Evolutionary conservation across 2,797 vertebrate genomes (phyloP).

Genomic region (Poeciliopsis presidionis): DNA sequence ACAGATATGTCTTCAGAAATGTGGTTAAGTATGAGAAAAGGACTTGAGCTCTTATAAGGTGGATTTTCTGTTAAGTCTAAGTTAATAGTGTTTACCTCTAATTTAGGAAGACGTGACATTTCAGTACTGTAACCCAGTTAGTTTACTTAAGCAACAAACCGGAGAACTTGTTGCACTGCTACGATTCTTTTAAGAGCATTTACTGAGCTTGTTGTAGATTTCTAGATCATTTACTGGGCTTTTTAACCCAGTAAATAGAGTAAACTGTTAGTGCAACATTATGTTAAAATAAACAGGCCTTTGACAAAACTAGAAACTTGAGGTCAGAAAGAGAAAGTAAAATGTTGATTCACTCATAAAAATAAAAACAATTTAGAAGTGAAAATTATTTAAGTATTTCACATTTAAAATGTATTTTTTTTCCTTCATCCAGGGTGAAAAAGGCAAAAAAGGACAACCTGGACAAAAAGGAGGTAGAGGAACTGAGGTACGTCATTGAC

Average conservation of each 20-base stretch:
- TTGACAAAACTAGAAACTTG: background rate
- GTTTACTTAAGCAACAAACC: background rate
- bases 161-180: background rate
- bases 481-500: slow-evolving; percentile 51
- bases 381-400: background rate
- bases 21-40: background rate
- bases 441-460: slow-evolving; percentile 86
- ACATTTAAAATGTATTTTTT: slow-evolving; percentile 11
- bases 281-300: slow-evolving; percentile 3
- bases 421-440: slow-evolving; percentile 76
- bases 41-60: background rate
- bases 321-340: background rate
- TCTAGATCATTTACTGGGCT: background rate
- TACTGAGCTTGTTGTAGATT: background rate
- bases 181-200: background rate
- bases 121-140: background rate
- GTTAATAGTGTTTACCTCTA: background rate
- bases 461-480: slow-evolving; percentile 85
- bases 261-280: background rate
- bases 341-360: background rate
- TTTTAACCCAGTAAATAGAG: no score
- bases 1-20: background rate
- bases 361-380: background rate
- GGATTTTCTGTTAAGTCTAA: background rate
- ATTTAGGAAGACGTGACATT: background rate